phyloP scores from a whole-genome alignment of 2,888 invertebrate genomes.

The Oscheius sp. region DNA sequence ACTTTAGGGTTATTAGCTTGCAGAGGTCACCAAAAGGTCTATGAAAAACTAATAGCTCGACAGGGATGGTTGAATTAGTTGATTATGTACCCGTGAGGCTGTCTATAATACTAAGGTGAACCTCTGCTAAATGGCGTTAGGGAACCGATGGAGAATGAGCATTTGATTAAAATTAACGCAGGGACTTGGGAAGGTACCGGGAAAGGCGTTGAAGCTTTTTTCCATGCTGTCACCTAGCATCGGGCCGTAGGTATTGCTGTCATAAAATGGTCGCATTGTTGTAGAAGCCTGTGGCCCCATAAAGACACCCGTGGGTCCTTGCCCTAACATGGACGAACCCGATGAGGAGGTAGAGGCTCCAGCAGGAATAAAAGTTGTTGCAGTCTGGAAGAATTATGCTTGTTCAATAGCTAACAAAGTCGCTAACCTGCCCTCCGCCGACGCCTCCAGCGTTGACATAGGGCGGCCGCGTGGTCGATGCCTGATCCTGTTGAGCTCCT shows the following conservation, averaged over 20 bases:
- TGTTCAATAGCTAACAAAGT: not conserved
- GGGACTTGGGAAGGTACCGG: not conserved
- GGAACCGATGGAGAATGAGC: not conserved
- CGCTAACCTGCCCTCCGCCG: conserved; percentile 27
- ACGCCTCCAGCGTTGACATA: conserved; percentile 24
- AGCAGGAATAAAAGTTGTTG: conserved; percentile 3
- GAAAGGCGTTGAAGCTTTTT: not conserved
- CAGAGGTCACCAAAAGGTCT: not conserved
- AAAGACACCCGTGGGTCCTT: conserved; percentile 5
- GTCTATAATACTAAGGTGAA: no score
- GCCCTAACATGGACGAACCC: conserved; percentile 22
- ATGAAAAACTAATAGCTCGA: not conserved
- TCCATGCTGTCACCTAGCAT: not conserved
- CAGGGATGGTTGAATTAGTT: not conserved
- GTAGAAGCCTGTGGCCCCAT: conserved; percentile 9
- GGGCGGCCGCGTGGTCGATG: conserved; percentile 14
- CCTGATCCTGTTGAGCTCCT: conserved; percentile 24
- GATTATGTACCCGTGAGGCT: not conserved
- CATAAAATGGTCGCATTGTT: conserved; percentile 18
- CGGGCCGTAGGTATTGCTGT: conserved; percentile 8
- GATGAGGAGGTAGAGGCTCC: not conserved
- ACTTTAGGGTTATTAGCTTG: not conserved
- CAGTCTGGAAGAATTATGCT: not conserved
- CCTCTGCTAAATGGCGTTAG: conserved; percentile 1
- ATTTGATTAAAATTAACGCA: not conserved